Percentiles rank a stretch among this genome's conserved stretches.
Evolutionary conservation across 53 echinoderm and acorn worm species (phyloP).

Genomic region (Paracentrotus lividus): DNA sequence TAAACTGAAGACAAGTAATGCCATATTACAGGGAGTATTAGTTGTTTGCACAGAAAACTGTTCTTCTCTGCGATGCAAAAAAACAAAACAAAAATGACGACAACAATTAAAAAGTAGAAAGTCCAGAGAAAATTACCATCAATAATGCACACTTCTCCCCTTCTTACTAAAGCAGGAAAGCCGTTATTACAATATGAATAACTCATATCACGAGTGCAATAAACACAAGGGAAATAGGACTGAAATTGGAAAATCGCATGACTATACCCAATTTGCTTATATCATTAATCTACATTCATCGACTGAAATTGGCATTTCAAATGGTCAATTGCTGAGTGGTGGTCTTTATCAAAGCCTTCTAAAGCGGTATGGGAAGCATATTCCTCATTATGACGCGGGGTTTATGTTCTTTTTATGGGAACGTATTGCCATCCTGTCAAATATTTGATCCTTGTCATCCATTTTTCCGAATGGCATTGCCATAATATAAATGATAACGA

Average conservation of each 20-base stretch:
- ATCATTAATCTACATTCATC: background rate
- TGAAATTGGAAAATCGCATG: background rate
- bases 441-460: background rate
- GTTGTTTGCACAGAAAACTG: no score
- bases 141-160: no score
- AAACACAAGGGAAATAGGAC: background rate
- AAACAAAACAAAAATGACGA: no score
- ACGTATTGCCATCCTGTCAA: background rate
- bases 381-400: background rate
- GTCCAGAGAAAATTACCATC: no score
- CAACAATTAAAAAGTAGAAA: no score
- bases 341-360: background rate
- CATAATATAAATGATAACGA: background rate
- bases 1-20: no score
- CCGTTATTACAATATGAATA: no score
- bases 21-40: no score
- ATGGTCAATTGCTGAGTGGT: background rate
- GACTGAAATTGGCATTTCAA: slow-evolving; percentile 1
- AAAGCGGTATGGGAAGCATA: background rate
- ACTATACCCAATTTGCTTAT: background rate
- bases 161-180: no score
- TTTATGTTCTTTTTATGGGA: background rate
- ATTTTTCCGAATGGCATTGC: background rate
- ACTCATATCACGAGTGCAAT: no score
- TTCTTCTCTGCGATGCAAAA: no score